phyloP scores from a whole-genome alignment of 2,888 invertebrate genomes.

The Coelopa pilipes region DNA sequence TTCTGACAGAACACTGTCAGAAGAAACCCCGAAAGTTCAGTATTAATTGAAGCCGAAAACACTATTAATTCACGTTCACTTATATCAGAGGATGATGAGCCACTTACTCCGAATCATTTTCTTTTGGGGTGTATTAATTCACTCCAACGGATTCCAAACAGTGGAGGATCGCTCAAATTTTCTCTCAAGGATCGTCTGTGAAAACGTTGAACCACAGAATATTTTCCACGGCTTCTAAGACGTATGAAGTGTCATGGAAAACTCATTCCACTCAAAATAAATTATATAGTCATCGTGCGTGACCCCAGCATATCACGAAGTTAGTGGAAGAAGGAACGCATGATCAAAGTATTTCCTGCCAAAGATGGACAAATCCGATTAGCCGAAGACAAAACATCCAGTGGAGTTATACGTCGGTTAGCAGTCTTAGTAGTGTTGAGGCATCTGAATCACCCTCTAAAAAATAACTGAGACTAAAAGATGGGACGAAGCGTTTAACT shows the following conservation, averaged over 20 bases:
- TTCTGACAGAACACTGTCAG: constrained; percentile 40
- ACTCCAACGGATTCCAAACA: constrained; percentile 4
- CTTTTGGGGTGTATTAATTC: constrained; percentile 25
- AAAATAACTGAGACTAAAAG: no score
- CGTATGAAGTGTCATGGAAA: constrained; percentile 34
- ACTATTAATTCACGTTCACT: constrained; percentile 41
- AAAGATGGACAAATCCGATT: constrained; percentile 45
- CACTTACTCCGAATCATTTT: constrained; percentile 32
- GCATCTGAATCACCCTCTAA: no score
- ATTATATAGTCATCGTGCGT: constrained; percentile 34
- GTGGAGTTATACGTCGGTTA: constrained; percentile 45
- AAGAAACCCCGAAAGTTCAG: constrained; percentile 37
- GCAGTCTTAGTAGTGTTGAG: constrained; percentile 53
- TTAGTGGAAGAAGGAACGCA: constrained; percentile 39
- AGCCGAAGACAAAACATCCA: constrained; percentile 45
- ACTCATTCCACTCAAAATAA: constrained; percentile 10
- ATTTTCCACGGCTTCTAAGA: constrained; percentile 29
- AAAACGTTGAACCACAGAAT: constrained; percentile 23
- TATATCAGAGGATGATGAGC: constrained; percentile 29
- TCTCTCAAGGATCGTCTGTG: constrained; percentile 22
- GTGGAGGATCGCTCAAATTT: constrained; percentile 21
- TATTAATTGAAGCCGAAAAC: constrained; percentile 40
- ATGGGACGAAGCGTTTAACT: no score
- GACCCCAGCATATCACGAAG: constrained; percentile 22
- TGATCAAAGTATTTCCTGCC: constrained; percentile 40